Evolutionary conservation across 2,888 invertebrate genomes (phyloP).

Genomic region (Microplitis manilae): DNA sequence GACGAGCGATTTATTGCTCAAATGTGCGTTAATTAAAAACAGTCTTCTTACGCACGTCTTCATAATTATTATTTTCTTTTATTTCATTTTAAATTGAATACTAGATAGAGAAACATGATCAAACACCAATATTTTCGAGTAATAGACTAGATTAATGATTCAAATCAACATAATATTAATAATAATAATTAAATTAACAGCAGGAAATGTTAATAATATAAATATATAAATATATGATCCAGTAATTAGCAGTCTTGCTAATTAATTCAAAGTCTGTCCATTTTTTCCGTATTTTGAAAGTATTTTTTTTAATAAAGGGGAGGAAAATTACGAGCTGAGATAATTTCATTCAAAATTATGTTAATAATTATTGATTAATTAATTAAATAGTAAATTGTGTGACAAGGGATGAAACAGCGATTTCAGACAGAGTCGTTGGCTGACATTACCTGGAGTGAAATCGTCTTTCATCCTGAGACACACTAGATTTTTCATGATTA

Average conservation of each 20-base stretch:
- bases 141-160: slow-evolving; percentile 43
- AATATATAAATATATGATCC: not conserved
- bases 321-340: not conserved
- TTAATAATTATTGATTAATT: not conserved
- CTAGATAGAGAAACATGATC: slow-evolving; percentile 47
- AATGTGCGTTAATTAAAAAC: slow-evolving; percentile 40
- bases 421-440: too few relatives aligned
- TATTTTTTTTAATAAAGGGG: slow-evolving; percentile 50
- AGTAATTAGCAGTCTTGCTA: slow-evolving; percentile 31
- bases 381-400: too few relatives aligned
- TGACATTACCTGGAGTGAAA: too few relatives aligned
- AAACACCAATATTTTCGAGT: not conserved
- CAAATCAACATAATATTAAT: not conserved
- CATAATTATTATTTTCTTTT: slow-evolving; percentile 16
- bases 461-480: too few relatives aligned
- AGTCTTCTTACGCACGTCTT: slow-evolving; percentile 18
- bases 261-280: slow-evolving; percentile 60
- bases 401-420: too few relatives aligned
- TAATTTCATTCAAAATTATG: slow-evolving; percentile 9
- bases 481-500: too few relatives aligned
- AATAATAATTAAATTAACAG: not conserved
- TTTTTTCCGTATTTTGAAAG: slow-evolving; percentile 61
- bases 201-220: not conserved
- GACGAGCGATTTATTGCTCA: slow-evolving; percentile 50
- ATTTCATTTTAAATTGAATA: slow-evolving; percentile 38